A percentile compares a stretch with the other conserved stretches of the same genome.
Evolutionary conservation across 2,888 invertebrate species (phyloP).

Genomic region (Drosophila suboccidentalis): DNA sequence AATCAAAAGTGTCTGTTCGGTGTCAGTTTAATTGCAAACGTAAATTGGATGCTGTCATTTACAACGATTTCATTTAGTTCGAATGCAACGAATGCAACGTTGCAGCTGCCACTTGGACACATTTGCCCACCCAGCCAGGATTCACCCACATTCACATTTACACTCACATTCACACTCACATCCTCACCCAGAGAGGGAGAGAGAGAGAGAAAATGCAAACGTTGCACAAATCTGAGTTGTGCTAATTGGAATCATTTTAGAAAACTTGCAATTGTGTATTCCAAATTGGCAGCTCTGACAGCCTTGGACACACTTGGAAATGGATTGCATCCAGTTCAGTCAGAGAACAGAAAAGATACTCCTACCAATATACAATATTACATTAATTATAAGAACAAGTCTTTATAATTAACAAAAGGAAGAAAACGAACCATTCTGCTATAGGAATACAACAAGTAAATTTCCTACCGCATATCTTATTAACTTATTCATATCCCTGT

Average conservation of each 20-base stretch:
- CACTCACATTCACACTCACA: too few relatives aligned
- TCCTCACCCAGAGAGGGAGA: neutral
- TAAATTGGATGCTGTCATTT: constrained; percentile 83
- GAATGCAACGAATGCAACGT: constrained; percentile 40
- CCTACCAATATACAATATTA: too few relatives aligned
- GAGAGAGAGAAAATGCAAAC: constrained; percentile 60
- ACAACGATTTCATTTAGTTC: constrained; percentile 77
- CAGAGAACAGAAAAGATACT: neutral
- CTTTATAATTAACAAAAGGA: too few relatives aligned
- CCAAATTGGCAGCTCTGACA: constrained; percentile 70
- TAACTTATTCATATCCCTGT: too few relatives aligned
- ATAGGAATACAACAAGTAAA: too few relatives aligned
- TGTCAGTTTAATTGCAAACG: constrained; percentile 83
- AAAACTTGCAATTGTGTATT: constrained; percentile 68
- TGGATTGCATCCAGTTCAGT: constrained; percentile 12
- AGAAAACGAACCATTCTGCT: too few relatives aligned
- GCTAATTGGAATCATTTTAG: constrained; percentile 79
- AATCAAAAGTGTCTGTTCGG: constrained; percentile 83
- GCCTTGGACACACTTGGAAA: constrained; percentile 27
- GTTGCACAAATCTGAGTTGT: constrained; percentile 76
- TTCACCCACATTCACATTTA: constrained; percentile 8
- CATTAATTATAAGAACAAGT: too few relatives aligned
- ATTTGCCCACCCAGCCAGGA: constrained; percentile 45
- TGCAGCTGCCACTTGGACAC: constrained; percentile 60
- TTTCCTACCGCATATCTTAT: too few relatives aligned